phyloP scores from a whole-genome alignment of 1,140 invertebrate genomes.

The Dryas iulia region DNA sequence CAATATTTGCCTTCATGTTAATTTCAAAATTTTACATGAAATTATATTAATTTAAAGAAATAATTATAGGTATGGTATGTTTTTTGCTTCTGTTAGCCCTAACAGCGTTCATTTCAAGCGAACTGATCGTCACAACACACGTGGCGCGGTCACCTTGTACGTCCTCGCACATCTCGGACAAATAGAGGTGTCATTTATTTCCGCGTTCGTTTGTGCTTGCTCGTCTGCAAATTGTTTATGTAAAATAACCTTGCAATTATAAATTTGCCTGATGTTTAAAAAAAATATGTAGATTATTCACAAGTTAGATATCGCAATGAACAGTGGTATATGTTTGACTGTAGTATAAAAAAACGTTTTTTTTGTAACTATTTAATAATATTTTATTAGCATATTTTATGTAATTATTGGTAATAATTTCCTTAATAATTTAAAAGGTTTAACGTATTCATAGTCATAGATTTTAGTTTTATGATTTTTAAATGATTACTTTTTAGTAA shows the following conservation, averaged over 20 bases:
- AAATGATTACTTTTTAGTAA: no score
- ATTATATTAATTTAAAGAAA: no score
- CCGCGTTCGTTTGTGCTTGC: constrained; percentile 47
- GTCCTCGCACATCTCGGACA: constrained; percentile 67
- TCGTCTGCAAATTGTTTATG: constrained; percentile 34
- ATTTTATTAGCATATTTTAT: background rate
- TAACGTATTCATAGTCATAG: no score
- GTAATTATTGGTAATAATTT: background rate
- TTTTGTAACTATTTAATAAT: background rate
- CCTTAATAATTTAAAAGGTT: no score
- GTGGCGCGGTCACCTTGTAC: constrained; percentile 66
- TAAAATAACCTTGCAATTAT: constrained; percentile 26
- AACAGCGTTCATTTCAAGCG: background rate
- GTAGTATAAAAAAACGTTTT: background rate
- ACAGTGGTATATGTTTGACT: background rate
- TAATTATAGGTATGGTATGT: background rate
- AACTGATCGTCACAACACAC: constrained; percentile 25
- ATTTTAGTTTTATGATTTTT: no score
- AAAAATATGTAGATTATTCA: background rate
- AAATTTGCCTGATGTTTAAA: constrained; percentile 1
- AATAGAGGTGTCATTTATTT: constrained; percentile 69
- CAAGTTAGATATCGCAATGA: no score
- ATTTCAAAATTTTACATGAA: background rate
- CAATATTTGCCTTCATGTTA: background rate
- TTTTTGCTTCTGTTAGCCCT: background rate